Percentiles rank a stretch among this genome's conserved stretches.
Evolutionary conservation across 2,113 vertebrate species (phyloP).

Genomic region (Platichthys stellatus): DNA sequence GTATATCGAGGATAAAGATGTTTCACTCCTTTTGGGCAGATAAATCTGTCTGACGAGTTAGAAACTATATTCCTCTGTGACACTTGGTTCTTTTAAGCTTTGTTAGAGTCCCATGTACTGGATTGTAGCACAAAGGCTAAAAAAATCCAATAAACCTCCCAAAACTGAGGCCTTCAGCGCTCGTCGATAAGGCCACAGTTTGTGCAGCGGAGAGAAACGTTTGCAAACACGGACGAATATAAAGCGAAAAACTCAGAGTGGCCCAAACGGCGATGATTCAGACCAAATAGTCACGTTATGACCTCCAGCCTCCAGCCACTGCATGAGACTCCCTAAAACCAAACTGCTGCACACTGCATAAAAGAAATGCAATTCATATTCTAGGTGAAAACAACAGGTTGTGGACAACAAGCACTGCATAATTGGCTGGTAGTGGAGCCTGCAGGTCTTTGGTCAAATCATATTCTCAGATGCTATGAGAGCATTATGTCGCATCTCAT

Average conservation of each 20-base stretch:
- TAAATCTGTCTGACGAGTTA: slow-evolving; percentile 11
- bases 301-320: slow-evolving; percentile 3
- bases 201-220: not conserved
- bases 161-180: slow-evolving; percentile 13
- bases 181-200: not conserved
- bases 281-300: slow-evolving; percentile 26
- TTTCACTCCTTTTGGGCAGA: slow-evolving; percentile 5
- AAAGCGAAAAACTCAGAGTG: slow-evolving; percentile 10
- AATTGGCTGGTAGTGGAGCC: not conserved
- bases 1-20: not conserved
- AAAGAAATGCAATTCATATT: slow-evolving; percentile 1
- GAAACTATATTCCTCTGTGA: slow-evolving; percentile 7
- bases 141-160: slow-evolving; percentile 31
- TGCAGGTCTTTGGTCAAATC: slow-evolving; percentile 5
- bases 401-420: not conserved
- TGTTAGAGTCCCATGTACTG: not conserved
- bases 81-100: slow-evolving; percentile 24
- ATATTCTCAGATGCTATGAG: not conserved
- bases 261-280: slow-evolving; percentile 23
- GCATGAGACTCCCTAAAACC: not conserved
- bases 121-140: slow-evolving; percentile 10
- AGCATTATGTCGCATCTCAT: slow-evolving; percentile 1
- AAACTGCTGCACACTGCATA: not conserved
- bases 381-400: not conserved
- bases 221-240: not conserved